Conservation (phyloP, 2,888 invertebrate species). For the Synanthedon formicaeformis region DNA sequence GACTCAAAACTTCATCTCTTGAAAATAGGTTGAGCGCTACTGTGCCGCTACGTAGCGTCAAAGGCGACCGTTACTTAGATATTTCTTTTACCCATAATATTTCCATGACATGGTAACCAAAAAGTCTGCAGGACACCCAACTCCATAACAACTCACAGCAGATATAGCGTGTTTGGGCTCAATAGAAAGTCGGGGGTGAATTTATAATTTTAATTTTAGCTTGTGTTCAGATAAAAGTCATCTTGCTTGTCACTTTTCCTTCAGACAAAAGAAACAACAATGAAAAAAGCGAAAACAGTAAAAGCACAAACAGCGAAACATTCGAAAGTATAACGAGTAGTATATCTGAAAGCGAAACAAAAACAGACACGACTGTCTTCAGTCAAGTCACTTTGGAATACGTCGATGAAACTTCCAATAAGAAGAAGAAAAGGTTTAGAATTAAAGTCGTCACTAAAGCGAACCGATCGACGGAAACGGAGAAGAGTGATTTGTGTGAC, state of each 20-base stretch:
- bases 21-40: too few species aligned
- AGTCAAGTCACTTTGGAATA: conserved; percentile 20
- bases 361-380: conserved; percentile 26
- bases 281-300: not conserved
- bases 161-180: too few species aligned
- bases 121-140: too few species aligned
- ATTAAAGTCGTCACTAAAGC: conserved; percentile 17
- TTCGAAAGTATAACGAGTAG: conserved; percentile 4
- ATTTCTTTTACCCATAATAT: too few species aligned
- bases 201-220: too few species aligned
- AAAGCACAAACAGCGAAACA: not conserved
- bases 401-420: conserved; percentile 6
- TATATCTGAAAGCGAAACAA: conserved; percentile 7
- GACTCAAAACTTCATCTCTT: too few species aligned
- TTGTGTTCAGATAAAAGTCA: too few species aligned
- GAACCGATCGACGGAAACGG: conserved; percentile 27
- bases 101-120: too few species aligned
- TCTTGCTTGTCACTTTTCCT: not conserved
- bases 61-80: too few species aligned
- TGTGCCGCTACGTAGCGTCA: too few species aligned
- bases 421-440: conserved; percentile 8
- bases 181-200: too few species aligned
- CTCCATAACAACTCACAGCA: too few species aligned
- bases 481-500: conserved; percentile 18
- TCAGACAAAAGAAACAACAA: not conserved